Conservation (phyloP, 2,888 invertebrate genomes). For the Scaptomyza tumidula region DNA sequence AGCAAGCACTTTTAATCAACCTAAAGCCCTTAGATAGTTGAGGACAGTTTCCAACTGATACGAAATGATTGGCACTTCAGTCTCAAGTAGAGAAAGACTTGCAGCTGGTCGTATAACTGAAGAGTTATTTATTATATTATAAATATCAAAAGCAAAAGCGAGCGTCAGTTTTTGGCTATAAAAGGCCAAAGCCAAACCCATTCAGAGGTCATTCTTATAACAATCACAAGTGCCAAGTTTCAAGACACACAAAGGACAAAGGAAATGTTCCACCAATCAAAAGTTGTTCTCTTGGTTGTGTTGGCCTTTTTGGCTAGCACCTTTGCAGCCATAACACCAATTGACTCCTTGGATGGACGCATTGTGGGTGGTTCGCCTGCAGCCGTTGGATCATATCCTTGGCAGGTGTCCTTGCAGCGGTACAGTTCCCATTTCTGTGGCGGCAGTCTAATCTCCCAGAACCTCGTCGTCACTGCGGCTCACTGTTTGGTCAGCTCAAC, state of each 20-base stretch:
- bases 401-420: slow-evolving; percentile 77
- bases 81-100: slow-evolving; percentile 27
- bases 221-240: neutral
- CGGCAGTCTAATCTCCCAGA: slow-evolving; percentile 85
- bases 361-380: slow-evolving; percentile 62
- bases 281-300: neutral
- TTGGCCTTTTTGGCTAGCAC: slow-evolving; percentile 22
- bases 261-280: slow-evolving; percentile 17
- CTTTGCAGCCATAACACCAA: slow-evolving; percentile 19
- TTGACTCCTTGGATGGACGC: slow-evolving; percentile 31
- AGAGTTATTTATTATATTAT: slow-evolving; percentile 20
- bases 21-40: neutral
- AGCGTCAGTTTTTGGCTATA: neutral
- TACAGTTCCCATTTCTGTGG: slow-evolving; percentile 86
- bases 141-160: neutral
- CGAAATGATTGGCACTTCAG: slow-evolving; percentile 15
- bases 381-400: slow-evolving; percentile 69
- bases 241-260: too few relatives aligned
- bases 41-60: neutral
- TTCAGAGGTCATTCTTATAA: neutral
- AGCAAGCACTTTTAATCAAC: neutral
- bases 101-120: neutral
- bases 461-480: slow-evolving; percentile 86
- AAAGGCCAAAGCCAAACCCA: slow-evolving; percentile 2
- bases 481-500: slow-evolving; percentile 85